phyloP scores from a whole-genome alignment of 2,113 vertebrate genomes.

The Urocolius indicus region DNA sequence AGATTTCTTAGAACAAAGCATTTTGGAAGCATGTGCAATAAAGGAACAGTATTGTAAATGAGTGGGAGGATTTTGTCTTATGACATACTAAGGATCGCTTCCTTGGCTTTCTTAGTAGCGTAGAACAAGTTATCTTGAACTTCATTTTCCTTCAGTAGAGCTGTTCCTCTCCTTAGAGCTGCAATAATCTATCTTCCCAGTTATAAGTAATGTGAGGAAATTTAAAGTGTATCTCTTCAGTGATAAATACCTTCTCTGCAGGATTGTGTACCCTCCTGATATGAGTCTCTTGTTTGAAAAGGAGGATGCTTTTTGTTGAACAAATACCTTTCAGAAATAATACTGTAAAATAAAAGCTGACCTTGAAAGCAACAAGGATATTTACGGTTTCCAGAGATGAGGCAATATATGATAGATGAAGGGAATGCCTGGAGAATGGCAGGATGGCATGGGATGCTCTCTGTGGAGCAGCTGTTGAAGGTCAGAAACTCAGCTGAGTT shows the following conservation, averaged over 20 bases:
- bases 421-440: background rate
- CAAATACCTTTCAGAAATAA: background rate
- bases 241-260: background rate
- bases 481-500: background rate
- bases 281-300: background rate
- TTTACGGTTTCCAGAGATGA: background rate
- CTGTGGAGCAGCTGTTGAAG: background rate
- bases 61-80: background rate
- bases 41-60: background rate
- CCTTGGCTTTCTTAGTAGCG: background rate
- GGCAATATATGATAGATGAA: background rate
- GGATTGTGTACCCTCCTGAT: background rate
- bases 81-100: background rate
- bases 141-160: constrained; percentile 14
- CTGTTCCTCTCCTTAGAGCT: background rate
- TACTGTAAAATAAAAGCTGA: background rate
- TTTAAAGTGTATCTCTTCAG: background rate
- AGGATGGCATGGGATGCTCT: background rate
- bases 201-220: background rate
- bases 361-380: background rate
- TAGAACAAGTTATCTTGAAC: background rate
- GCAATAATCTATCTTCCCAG: background rate
- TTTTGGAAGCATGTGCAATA: background rate
- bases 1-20: background rate
- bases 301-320: background rate